Conservation (phyloP, 2,113 vertebrate species). For the Raphicerus campestris region DNA sequence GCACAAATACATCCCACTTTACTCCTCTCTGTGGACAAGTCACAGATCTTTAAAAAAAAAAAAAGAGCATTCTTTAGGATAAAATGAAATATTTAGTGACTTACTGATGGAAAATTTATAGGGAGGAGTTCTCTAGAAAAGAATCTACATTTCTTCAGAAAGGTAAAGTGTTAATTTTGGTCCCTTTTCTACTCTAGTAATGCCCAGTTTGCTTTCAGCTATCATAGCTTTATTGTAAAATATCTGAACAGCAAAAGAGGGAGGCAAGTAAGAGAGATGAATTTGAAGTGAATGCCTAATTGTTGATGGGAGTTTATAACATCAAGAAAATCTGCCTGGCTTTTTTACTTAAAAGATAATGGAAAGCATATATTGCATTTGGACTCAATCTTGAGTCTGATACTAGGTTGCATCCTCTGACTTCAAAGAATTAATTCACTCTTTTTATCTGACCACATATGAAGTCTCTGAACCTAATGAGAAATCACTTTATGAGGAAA, state of each 20-base stretch:
- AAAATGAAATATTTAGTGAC: background rate
- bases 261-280: background rate
- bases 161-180: background rate
- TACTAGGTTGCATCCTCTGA: background rate
- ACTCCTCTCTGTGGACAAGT: background rate
- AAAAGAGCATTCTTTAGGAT: background rate
- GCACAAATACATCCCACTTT: background rate
- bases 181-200: background rate
- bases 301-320: background rate
- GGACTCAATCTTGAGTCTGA: background rate
- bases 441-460: constrained; percentile 53
- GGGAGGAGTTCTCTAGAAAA: background rate
- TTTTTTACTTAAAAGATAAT: constrained; percentile 43
- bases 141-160: background rate
- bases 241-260: constrained; percentile 1
- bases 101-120: background rate
- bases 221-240: background rate
- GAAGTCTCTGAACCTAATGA: constrained; percentile 20
- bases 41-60: background rate
- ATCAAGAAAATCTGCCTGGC: background rate
- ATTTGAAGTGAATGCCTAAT: constrained; percentile 29
- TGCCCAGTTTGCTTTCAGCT: background rate
- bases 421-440: constrained; percentile 50
- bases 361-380: constrained; percentile 15
- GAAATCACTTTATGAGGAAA: background rate